These are phyloP conservation scores for Drosophila longiperda DNA, from an alignment of 2,888 invertebrate species.

Conservation along the genomic window DNA sequence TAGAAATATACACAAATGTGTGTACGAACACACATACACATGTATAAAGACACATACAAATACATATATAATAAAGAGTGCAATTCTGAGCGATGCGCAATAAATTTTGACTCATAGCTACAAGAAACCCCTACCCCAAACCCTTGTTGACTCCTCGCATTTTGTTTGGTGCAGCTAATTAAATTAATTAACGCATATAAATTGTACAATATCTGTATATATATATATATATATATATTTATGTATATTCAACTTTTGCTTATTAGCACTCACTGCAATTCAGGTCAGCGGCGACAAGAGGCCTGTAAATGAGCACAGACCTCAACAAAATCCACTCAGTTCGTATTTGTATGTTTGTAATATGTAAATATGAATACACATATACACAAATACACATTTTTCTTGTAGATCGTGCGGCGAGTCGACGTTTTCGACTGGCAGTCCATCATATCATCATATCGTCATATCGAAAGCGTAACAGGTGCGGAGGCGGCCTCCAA, in stretches of 20 bases:
- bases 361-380: not conserved
- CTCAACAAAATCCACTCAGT: slow-evolving; percentile 38
- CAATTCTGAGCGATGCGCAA: slow-evolving; percentile 68
- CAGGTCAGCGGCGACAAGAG: slow-evolving; percentile 48
- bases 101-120: slow-evolving; percentile 56
- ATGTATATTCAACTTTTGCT: slow-evolving; percentile 38
- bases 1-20: slow-evolving; percentile 7
- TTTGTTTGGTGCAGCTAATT: slow-evolving; percentile 45
- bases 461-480: slow-evolving; percentile 57
- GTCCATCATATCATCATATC: slow-evolving; percentile 1
- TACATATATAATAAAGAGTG: slow-evolving; percentile 35
- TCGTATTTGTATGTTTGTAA: not conserved
- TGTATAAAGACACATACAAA: not conserved
- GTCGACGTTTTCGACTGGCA: slow-evolving; percentile 24
- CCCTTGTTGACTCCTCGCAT: slow-evolving; percentile 7
- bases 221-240: not conserved
- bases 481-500: slow-evolving; percentile 54
- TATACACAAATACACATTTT: not conserved
- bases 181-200: slow-evolving; percentile 62
- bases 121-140: not conserved
- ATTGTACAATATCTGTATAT: slow-evolving; percentile 40
- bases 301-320: slow-evolving; percentile 54
- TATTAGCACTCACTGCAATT: slow-evolving; percentile 48
- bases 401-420: slow-evolving; percentile 23
- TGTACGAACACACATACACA: slow-evolving; percentile 19